Conservation (phyloP, 1,140 invertebrate species). For the Penaeus vannamei region DNA sequence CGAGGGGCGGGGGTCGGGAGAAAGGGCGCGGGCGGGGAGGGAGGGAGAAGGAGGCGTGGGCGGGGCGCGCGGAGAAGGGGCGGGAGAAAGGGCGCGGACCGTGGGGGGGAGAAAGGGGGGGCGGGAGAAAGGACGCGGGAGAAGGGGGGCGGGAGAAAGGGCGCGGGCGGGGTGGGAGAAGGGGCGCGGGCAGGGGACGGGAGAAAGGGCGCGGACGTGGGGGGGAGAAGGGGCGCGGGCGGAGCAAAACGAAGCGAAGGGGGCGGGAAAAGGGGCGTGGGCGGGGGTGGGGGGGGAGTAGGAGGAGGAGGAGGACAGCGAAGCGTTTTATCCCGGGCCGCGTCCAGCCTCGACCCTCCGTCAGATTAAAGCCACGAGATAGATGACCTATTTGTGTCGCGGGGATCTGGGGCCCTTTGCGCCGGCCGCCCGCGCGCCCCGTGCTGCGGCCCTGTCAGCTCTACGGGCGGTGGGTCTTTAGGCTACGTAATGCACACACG, state of each 20-base stretch:
- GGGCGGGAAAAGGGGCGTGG: not conserved
- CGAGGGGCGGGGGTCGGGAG: no score
- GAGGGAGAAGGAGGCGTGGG: conserved; percentile 3
- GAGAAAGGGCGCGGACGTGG: not conserved
- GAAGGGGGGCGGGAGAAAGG: conserved; percentile 1
- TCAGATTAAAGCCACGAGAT: not conserved
- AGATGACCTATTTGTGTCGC: no score
- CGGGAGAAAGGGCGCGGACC: no score
- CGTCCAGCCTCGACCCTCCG: not conserved
- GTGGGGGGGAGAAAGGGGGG: conserved; percentile 1
- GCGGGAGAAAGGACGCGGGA: not conserved
- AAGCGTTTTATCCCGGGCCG: not conserved
- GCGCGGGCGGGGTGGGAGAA: not conserved
- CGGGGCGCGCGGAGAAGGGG: not conserved
- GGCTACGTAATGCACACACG: not conserved
- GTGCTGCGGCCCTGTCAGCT: no score
- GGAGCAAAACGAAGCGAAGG: not conserved
- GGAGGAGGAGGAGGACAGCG: not conserved
- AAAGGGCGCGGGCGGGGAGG: no score
- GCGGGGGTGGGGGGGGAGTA: not conserved
- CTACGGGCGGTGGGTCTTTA: not conserved
- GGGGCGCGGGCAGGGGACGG: not conserved
- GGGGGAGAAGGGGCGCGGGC: conserved; percentile 1
- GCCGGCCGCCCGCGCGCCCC: no score
- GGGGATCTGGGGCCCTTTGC: no score